These are phyloP conservation scores for Macrotrachela quadricornifera DNA, from an alignment of 1,140 invertebrate species.

Conservation along the genomic window DNA sequence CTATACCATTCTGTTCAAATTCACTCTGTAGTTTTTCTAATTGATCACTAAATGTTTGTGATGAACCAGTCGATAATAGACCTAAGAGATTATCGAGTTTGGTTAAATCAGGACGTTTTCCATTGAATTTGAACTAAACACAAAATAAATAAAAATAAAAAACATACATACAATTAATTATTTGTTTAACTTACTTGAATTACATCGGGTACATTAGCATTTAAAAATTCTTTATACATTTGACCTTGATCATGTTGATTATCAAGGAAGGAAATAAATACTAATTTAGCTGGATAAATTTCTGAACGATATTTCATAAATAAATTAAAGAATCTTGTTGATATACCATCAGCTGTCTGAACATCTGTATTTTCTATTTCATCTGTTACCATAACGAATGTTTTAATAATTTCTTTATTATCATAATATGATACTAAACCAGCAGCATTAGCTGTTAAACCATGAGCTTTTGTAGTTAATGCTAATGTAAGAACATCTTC, in stretches of 20 bases:
- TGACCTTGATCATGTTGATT: conserved; percentile 17
- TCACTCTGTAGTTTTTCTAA: too few species aligned
- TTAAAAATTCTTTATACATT: too few species aligned
- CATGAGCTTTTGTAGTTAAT: conserved; percentile 16
- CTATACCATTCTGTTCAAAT: too few species aligned
- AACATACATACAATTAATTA: too few species aligned
- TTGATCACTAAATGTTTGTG: conserved; percentile 1
- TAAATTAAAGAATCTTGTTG: conserved; percentile 15
- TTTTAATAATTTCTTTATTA: conserved; percentile 21
- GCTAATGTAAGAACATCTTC: conserved; percentile 21
- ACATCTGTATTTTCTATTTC: conserved; percentile 22
- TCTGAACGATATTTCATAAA: conserved; percentile 23
- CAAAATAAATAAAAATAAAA: too few species aligned
- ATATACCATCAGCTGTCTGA: conserved; percentile 1
- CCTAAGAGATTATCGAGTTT: conserved; percentile 25
- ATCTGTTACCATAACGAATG: conserved; percentile 27
- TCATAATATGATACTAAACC: conserved; percentile 21
- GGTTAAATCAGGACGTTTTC: conserved; percentile 20
- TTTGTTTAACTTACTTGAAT: too few species aligned
- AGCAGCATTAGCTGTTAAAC: conserved; percentile 20
- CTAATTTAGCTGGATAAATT: conserved; percentile 21
- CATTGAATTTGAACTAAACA: conserved; percentile 19
- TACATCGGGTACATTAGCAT: conserved; percentile 15
- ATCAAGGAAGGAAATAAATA: conserved; percentile 24
- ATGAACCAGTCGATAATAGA: conserved; percentile 16